These are phyloP conservation scores for Batillaria attramentaria DNA, from an alignment of 1,140 invertebrate species.

Conservation along the genomic window DNA sequence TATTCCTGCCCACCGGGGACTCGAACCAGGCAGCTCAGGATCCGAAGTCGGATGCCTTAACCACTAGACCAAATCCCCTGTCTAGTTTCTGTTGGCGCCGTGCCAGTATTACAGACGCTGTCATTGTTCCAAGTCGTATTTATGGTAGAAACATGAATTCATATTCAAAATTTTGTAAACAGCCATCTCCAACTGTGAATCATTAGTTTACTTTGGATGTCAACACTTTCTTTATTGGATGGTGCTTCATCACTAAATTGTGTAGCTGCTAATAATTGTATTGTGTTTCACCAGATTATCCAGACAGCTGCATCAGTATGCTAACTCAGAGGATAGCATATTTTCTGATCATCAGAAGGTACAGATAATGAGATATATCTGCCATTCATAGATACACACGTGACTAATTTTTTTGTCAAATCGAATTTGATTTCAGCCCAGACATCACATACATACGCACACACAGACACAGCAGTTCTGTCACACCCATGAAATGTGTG, in stretches of 20 bases:
- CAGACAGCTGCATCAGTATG: constrained; percentile 56
- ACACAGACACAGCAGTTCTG: constrained; percentile 9
- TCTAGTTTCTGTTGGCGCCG: too few relatives aligned
- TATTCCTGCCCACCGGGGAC: too few relatives aligned
- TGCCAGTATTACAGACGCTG: too few relatives aligned
- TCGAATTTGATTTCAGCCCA: background rate
- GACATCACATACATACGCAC: background rate
- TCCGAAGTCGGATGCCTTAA: too few relatives aligned
- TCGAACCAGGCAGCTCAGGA: too few relatives aligned
- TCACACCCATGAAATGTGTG: too few relatives aligned
- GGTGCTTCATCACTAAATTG: background rate
- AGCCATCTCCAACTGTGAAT: too few relatives aligned
- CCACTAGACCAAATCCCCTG: too few relatives aligned
- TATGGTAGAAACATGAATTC: too few relatives aligned
- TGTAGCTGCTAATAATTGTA: background rate
- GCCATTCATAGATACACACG: constrained; percentile 2
- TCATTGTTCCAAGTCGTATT: too few relatives aligned
- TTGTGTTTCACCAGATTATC: constrained; percentile 50
- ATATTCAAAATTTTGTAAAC: too few relatives aligned
- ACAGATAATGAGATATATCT: background rate
- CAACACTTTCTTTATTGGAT: background rate
- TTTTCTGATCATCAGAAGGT: constrained; percentile 66
- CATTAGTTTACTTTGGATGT: background rate
- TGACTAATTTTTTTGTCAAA: too few relatives aligned
- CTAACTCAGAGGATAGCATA: constrained; percentile 44